Base-by-base conservation (phyloP, 2,888 invertebrate genomes). In the Hypomecis punctinalis region DNA sequence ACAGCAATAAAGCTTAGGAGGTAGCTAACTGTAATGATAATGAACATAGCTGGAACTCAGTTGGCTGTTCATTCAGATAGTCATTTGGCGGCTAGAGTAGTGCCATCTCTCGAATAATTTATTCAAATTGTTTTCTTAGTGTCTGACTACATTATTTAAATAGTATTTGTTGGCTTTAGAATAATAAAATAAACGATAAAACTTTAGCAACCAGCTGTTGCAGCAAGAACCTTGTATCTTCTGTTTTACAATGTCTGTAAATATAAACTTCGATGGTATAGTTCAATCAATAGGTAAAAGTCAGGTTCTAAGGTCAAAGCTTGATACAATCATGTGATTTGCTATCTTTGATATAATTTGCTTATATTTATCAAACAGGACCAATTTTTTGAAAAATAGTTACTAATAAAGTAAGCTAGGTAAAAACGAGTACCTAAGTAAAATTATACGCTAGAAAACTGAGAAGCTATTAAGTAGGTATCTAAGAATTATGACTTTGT, bases 21-120 rank as follows among this genome's bases (percentile, higher is more conserved):
- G 59, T 59, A 63, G 63, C 51, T 63, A 59, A 63, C 58, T 63
- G 63, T 58, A 63, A 49, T 63, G 42, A 63, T 58, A 63, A 63
- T 63, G 52, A 57, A 57, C 52, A 52, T 53, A 36, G 33, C 9
- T 23, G 39, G 47, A 47, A 63, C 36, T 46, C 39, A 58, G 63
- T 43, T n/a, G 55, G 37, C 13, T 55, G 54, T 54, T 54, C 43
- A 53, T 43, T 53, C 53, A 33, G 9, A 52, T n/a, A 39, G 54
- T 11, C 43, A 45, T 54, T 54, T 45, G 42, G 43, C 43, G 43
- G 54, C 6, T 36, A 54, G 43, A 11, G 43, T 9, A 54, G 54
- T 54, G 43, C 54, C 37, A 45, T 46, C 37, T 40, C 23, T 10
- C 4, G 33, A 23, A 47, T 47, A 46, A 47, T 56, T 47, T 56